Evolutionary conservation across 2,113 vertebrate species (phyloP).

Genomic region (Drymodes brunneopygia): DNA sequence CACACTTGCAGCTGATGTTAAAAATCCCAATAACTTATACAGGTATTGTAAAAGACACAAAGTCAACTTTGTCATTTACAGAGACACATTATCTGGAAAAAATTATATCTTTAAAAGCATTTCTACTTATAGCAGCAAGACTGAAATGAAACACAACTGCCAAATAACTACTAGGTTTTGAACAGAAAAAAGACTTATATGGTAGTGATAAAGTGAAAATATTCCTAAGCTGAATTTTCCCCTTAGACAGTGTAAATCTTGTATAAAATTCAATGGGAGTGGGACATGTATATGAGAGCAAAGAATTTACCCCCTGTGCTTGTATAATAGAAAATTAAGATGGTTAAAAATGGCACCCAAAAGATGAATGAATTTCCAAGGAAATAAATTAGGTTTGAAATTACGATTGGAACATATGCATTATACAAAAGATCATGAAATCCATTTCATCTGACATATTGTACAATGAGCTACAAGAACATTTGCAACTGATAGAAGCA

Average conservation of each 20-base stretch:
- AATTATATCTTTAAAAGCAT: slow-evolving; percentile 28
- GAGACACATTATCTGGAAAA: slow-evolving; percentile 13
- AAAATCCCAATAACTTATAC: not conserved
- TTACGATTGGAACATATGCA: slow-evolving; percentile 62
- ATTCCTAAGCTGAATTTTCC: not conserved
- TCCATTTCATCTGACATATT: slow-evolving; percentile 61
- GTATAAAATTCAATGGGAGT: not conserved
- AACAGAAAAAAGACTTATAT: not conserved
- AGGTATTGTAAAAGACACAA: slow-evolving; percentile 22
- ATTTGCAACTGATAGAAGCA: slow-evolving; percentile 46
- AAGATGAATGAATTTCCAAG: slow-evolving; percentile 58
- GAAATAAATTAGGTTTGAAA: slow-evolving; percentile 68
- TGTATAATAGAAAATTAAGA: slow-evolving; percentile 52
- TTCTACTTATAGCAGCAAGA: slow-evolving; percentile 45
- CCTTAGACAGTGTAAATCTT: not conserved
- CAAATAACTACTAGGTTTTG: slow-evolving; percentile 6
- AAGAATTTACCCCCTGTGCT: slow-evolving; percentile 35
- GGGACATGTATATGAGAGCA: not conserved
- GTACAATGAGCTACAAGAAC: slow-evolving; percentile 46
- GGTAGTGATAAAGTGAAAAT: slow-evolving; percentile 5
- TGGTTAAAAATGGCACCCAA: slow-evolving; percentile 48
- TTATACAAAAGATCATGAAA: slow-evolving; percentile 65
- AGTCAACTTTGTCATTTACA: slow-evolving; percentile 13
- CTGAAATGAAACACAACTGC: not conserved
- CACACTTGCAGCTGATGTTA: not conserved